Evolutionary conservation across 2,888 invertebrate species (phyloP), one percentile per base, ranked within the genome.

Genomic region (Chrysolina americana): DNA sequence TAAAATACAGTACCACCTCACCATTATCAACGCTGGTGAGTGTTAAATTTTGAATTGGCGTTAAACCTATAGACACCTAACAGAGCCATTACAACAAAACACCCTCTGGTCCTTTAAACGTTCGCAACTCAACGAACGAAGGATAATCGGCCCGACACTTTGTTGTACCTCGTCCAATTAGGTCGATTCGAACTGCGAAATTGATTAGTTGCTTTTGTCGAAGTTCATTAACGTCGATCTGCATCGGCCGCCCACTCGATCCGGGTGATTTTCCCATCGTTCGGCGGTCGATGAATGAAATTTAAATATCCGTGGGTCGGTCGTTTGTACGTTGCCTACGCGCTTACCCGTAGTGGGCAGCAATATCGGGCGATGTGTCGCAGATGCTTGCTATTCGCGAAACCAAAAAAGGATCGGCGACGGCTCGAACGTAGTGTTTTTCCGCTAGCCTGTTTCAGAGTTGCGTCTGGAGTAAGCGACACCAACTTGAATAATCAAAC

Each of bases 221-320:
- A 47, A 47, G 47, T 47, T 47, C 47, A 47, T 47, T 47, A 47
- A 47, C 47, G 13, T 47, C n/a, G 15, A 59, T 59, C 36, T 59
- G 59, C 59, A 59, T 59, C 11, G 3, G 15, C 28, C 36, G 59
- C 59, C 59, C n/a, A 59, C 59, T 28, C 15, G 10, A 28, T 59
- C n/a, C 59, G 59, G n/a, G 47, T 28, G 59, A 36, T 36, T 59
- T 59, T 59, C 59, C 59, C 28, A 59, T 59, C 59, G 36, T 59
- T 59, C 59, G 28, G 13, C 59, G 36, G n/a, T 36, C 59, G n/a
- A 59, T 59, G 59, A 59, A 59, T 59, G 59, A 36, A 59, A 36
- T 59, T 28, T 8, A n/a, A 23, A 59, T 28, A 59, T 23, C 15
- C 59, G 59, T 59, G 59, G 59, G 59, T n/a, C 28, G 59, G n/a